phyloP scores from a whole-genome alignment of 2,113 vertebrate species.

The Nibea coibor region DNA sequence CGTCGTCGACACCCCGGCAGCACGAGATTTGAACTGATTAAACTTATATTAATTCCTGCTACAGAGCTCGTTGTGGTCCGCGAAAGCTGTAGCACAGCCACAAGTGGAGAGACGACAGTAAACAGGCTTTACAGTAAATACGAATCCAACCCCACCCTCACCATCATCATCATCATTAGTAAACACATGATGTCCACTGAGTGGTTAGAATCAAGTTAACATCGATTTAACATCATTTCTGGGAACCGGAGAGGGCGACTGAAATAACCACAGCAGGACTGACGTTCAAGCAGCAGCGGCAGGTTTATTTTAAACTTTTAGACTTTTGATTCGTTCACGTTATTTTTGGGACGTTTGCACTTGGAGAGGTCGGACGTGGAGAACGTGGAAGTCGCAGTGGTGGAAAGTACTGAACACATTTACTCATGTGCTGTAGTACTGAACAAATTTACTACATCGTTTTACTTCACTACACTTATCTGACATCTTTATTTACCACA shows the following conservation, averaged over 20 bases:
- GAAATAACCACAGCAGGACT: conserved; percentile 38
- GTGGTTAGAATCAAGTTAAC: conserved; percentile 32
- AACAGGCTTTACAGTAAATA: conserved; percentile 18
- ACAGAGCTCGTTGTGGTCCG: background rate
- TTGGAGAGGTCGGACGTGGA: background rate
- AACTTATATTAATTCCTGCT: background rate
- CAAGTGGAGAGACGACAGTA: background rate
- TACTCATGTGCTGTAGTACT: too few relatives aligned
- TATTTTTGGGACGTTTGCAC: background rate
- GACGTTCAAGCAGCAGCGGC: background rate
- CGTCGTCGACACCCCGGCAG: too few relatives aligned
- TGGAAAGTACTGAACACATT: too few relatives aligned
- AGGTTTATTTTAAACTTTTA: conserved; percentile 7
- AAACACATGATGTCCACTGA: conserved; percentile 34
- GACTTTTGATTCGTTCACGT: background rate
- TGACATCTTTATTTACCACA: too few relatives aligned
- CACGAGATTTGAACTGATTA: background rate
- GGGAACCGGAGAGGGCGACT: conserved; percentile 36
- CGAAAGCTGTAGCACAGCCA: background rate
- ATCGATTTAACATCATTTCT: conserved; percentile 36
- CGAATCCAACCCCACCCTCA: background rate
- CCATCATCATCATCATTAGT: conserved; percentile 8
- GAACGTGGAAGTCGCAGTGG: too few relatives aligned
- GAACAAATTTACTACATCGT: too few relatives aligned
- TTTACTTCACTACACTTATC: too few relatives aligned